phyloP scores from a whole-genome alignment of 1,140 invertebrate genomes.

The Palaemon carinicauda region DNA sequence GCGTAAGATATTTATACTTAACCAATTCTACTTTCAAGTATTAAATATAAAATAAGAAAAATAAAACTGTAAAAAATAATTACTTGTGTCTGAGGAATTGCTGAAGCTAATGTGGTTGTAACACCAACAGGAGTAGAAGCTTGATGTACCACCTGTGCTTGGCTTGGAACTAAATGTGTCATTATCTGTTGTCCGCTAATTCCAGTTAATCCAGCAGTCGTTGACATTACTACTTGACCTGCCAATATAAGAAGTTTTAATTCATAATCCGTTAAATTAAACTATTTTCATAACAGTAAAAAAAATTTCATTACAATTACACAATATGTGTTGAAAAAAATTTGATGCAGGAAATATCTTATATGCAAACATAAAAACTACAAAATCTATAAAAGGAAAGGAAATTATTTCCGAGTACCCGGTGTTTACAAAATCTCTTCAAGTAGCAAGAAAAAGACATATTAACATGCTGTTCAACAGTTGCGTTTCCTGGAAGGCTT shows the following conservation, averaged over 20 bases:
- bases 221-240: conserved; percentile 52
- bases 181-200: conserved; percentile 44
- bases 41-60: not conserved
- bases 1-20: no score
- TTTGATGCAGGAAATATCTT: no score
- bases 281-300: not conserved
- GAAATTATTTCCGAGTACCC: no score
- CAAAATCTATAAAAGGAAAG: no score
- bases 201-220: conserved; percentile 27
- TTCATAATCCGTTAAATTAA: not conserved
- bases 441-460: no score
- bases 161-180: conserved; percentile 44
- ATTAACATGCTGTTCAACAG: no score
- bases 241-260: not conserved
- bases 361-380: no score
- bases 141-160: conserved; percentile 42
- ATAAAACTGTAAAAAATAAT: not conserved
- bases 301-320: not conserved
- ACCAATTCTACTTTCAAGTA: not conserved
- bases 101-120: conserved; percentile 20
- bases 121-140: not conserved
- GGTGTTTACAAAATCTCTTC: no score
- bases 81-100: conserved; percentile 33
- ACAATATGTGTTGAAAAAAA: no score
- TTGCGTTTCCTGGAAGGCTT: no score